These are phyloP conservation scores for Actinostola sp. DNA, from an alignment of 92 coral and sea anemone genomes.

Conservation along the genomic window DNA sequence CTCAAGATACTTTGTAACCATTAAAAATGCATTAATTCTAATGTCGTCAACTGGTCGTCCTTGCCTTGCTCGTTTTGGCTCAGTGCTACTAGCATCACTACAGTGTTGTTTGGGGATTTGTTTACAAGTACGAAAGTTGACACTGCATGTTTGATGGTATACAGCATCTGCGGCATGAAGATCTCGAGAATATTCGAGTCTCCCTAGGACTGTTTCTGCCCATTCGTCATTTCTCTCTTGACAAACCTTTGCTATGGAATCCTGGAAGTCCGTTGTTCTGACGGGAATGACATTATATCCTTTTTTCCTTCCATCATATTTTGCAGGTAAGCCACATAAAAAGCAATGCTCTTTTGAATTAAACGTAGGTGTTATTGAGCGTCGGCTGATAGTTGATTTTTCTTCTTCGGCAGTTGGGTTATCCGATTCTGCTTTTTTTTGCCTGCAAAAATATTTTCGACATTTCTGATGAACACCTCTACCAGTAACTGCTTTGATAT, in stretches of 20 bases:
- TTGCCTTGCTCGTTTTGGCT: neutral
- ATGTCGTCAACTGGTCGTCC: conserved; percentile 35
- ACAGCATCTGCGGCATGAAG: conserved; percentile 41
- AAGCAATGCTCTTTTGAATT: conserved; percentile 14
- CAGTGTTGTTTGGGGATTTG: conserved; percentile 4
- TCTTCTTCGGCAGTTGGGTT: no score
- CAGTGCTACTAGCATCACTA: neutral
- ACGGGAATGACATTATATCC: conserved; percentile 5
- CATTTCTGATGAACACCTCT: no score
- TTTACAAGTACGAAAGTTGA: conserved; percentile 28
- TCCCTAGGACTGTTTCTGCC: conserved; percentile 2
- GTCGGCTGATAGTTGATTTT: neutral
- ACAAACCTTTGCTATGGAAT: neutral
- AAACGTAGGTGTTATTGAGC: neutral
- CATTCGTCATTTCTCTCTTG: conserved; percentile 5
- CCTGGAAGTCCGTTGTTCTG: neutral
- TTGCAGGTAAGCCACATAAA: conserved; percentile 25
- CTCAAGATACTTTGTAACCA: conserved; percentile 29
- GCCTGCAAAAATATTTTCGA: no score
- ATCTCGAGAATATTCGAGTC: conserved; percentile 10
- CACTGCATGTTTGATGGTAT: conserved; percentile 37
- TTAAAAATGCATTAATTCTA: conserved; percentile 24
- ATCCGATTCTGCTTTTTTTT: no score
- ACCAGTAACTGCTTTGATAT: no score
- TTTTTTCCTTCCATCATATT: conserved; percentile 19